phyloP scores from a whole-genome alignment of 2,797 vertebrate species.

The Enteromius treurensis region DNA sequence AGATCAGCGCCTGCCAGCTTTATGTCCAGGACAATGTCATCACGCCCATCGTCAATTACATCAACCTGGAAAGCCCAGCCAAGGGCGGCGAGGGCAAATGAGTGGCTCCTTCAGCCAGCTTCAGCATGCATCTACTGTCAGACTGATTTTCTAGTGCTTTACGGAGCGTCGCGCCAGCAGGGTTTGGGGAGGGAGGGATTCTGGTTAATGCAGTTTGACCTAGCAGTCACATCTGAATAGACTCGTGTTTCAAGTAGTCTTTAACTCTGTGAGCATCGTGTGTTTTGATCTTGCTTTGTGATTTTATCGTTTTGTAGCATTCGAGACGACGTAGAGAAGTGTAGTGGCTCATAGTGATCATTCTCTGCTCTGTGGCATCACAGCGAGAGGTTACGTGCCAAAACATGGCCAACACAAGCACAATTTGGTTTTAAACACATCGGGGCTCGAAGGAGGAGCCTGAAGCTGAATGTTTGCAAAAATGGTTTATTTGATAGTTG shows the following conservation, averaged over 20 bases:
- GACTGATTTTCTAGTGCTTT: conserved; percentile 50
- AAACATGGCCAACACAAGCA: neutral
- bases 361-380: conserved; percentile 9
- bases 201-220: conserved; percentile 41
- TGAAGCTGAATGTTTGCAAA: neutral
- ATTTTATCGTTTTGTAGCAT: conserved; percentile 57
- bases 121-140: conserved; percentile 44
- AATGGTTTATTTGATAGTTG: neutral
- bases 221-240: conserved; percentile 47
- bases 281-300: conserved; percentile 48
- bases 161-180: conserved; percentile 40
- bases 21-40: conserved; percentile 57
- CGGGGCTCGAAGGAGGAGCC: neutral
- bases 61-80: conserved; percentile 26
- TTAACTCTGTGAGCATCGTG: conserved; percentile 45
- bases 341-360: conserved; percentile 39
- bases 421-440: neutral
- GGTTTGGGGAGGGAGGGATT: conserved; percentile 30
- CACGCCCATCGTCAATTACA: conserved; percentile 39
- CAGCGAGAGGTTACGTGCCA: neutral
- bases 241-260: conserved; percentile 54
- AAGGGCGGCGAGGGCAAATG: conserved; percentile 32
- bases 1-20: conserved; percentile 78
- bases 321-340: neutral
- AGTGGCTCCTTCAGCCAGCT: neutral